Percentiles rank a stretch among this genome's conserved stretches.
Evolutionary conservation across 2,888 invertebrate species (phyloP).

Genomic region (Eupithecia pulchellata): DNA sequence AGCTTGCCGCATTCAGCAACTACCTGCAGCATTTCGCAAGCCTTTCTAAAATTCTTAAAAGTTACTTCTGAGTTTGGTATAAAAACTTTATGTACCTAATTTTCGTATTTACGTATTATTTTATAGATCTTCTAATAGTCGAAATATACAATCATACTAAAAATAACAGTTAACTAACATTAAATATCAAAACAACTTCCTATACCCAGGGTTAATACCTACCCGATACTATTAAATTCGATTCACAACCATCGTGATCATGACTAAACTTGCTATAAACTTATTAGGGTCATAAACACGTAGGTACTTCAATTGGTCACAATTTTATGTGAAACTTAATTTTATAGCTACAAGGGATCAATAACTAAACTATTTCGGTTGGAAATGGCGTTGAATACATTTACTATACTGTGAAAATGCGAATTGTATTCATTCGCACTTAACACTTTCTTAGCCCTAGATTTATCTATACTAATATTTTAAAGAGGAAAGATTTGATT

Average conservation of each 20-base stretch:
- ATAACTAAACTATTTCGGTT: neutral
- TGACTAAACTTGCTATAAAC: slow-evolving; percentile 17
- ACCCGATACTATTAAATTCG: slow-evolving; percentile 36
- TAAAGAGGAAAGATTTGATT: no score
- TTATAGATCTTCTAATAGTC: neutral
- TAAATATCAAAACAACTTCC: neutral
- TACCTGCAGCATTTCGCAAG: no score
- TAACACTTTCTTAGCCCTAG: no score
- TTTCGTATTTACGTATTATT: no score
- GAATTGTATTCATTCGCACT: no score
- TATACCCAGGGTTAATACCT: slow-evolving; percentile 24
- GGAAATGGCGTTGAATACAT: neutral
- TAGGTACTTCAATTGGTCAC: slow-evolving; percentile 3
- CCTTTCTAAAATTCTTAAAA: no score
- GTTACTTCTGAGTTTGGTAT: no score
- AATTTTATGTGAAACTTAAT: slow-evolving; percentile 6
- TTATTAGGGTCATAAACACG: slow-evolving; percentile 34
- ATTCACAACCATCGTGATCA: slow-evolving; percentile 36
- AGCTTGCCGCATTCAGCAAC: no score
- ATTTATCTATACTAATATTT: no score
- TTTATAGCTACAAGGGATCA: neutral
- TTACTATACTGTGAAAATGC: neutral
- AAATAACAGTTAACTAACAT: neutral
- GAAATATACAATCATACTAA: neutral
- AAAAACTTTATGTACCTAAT: no score